Evolutionary conservation across 2,888 invertebrate species (phyloP), one percentile per base, ranked within the genome.

Genomic region (Ichneumon xanthorius): DNA sequence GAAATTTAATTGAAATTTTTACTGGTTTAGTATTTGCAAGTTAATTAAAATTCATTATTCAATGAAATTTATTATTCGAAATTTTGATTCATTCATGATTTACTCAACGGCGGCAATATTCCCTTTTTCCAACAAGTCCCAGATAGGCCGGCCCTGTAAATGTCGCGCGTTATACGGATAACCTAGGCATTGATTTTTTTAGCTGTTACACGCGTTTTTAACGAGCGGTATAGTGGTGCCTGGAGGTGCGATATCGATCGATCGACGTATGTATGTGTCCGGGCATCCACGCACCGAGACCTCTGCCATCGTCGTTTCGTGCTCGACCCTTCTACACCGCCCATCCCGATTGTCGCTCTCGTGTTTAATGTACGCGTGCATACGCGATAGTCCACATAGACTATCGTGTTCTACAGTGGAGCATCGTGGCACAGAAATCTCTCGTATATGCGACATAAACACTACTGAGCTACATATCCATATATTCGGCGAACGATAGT

Each of bases 401-500:
- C 65, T 48, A 58, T 11, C 80, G 73, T 67, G 70, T 78, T 33
- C 22, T 45, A 55, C 45, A 67, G 71, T 37, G 22, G 26, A 76
- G 58, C 45, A 48, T 14, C 40, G 71, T 9, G 22, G 22, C 61
- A 79, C 40, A 33, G 67, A 48, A 65, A 70, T 72, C 71, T 67
- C 75, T 75, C 53, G 63, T 82, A 33, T 71, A 77, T 55, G 77
- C 53, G 40, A 71, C 76, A 84, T 80, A 84, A 86, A 88, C 86
- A 78, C 71, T 40, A 78, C 40, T 77, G 77, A 82, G 77, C 50
- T 71, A 87, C 73, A 85, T 79, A 87, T 80, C 83, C 75, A 72
- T 84, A 72, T 84, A 85, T 83, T 85, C 70, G 65, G 80, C 65
- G 80, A 84, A 84, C 87, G 82, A 86, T 85, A 83, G 84, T 88